Percentiles rank a stretch among this genome's conserved stretches.
Evolutionary conservation across 2,888 invertebrate species (phyloP).

Genomic region (Papilio demoleus): DNA sequence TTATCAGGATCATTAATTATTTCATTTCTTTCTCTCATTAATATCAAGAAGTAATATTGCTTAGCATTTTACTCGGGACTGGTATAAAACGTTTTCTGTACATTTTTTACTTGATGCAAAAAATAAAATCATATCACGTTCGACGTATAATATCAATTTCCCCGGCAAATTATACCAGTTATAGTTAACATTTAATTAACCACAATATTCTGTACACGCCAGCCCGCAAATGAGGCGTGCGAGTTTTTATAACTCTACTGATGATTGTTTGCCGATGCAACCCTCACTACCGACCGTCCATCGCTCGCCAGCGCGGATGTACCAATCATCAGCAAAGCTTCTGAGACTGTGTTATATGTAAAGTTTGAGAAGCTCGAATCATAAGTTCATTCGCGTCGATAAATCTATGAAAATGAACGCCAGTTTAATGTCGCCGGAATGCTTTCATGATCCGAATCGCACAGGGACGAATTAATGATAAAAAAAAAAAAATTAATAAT

Average conservation of each 20-base stretch:
- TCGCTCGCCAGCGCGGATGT: too few relatives aligned
- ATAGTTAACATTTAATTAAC: conserved; percentile 20
- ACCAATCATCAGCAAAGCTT: too few relatives aligned
- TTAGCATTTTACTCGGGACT: too few relatives aligned
- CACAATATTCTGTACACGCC: conserved; percentile 15
- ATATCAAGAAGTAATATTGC: too few relatives aligned
- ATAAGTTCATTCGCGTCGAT: conserved; percentile 77
- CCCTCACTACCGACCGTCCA: too few relatives aligned
- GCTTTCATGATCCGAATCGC: conserved; percentile 76
- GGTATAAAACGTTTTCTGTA: too few relatives aligned
- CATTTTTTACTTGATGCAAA: neutral
- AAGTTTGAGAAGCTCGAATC: conserved; percentile 66
- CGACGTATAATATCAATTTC: conserved; percentile 15
- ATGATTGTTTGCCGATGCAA: too few relatives aligned
- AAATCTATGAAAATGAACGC: conserved; percentile 82
- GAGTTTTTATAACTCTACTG: too few relatives aligned
- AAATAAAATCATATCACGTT: neutral
- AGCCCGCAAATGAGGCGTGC: conserved; percentile 5
- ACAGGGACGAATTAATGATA: conserved; percentile 60
- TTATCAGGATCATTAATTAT: too few relatives aligned
- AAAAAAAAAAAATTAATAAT: too few relatives aligned
- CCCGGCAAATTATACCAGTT: conserved; percentile 18
- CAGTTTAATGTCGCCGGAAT: conserved; percentile 74
- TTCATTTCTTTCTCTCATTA: too few relatives aligned
- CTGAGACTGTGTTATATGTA: conserved; percentile 29